Percentiles rank a stretch among this genome's conserved stretches.
phyloP scores from a whole-genome alignment of 1,140 invertebrate species.

The Drosophila fuyamai region DNA sequence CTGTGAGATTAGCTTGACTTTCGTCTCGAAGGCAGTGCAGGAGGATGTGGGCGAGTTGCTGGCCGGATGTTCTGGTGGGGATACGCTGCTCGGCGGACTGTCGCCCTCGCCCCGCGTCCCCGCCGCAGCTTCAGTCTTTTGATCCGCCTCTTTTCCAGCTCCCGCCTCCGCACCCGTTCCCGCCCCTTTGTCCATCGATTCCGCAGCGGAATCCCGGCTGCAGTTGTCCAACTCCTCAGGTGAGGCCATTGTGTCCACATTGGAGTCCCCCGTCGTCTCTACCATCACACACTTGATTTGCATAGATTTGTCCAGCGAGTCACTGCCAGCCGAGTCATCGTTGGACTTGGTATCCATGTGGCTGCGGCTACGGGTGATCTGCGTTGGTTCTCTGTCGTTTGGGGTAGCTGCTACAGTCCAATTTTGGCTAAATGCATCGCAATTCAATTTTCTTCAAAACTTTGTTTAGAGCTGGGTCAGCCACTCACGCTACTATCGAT shows the following conservation, averaged over 20 bases:
- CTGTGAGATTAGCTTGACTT: constrained; percentile 78
- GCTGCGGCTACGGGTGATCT: constrained; percentile 17
- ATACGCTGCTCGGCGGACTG: constrained; percentile 24
- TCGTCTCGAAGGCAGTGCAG: constrained; percentile 72
- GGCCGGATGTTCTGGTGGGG: constrained; percentile 15
- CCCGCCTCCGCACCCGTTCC: constrained; percentile 5
- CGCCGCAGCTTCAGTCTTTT: constrained; percentile 42
- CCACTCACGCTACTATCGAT: too few relatives aligned
- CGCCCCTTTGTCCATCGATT: constrained; percentile 7
- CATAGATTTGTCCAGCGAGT: constrained; percentile 80
- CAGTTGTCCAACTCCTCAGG: constrained; percentile 47
- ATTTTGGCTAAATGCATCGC: constrained; percentile 40
- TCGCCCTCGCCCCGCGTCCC: constrained; percentile 28
- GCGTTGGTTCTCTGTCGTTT: constrained; percentile 6
- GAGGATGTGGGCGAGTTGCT: constrained; percentile 36
- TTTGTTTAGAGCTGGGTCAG: constrained; percentile 4
- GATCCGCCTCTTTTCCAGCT: constrained; percentile 32
- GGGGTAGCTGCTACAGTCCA: constrained; percentile 22
- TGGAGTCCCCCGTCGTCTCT: constrained; percentile 46
- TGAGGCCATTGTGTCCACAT: constrained; percentile 7
- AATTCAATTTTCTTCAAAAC: constrained; percentile 39
- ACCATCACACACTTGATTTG: constrained; percentile 79
- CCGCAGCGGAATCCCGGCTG: constrained; percentile 63
- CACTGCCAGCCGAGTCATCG: constrained; percentile 74
- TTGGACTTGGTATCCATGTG: constrained; percentile 78